Percentiles rank a stretch among this genome's conserved stretches.
Conservation (phyloP, 1,140 invertebrate genomes). For the Drosophila punjabiensis region DNA sequence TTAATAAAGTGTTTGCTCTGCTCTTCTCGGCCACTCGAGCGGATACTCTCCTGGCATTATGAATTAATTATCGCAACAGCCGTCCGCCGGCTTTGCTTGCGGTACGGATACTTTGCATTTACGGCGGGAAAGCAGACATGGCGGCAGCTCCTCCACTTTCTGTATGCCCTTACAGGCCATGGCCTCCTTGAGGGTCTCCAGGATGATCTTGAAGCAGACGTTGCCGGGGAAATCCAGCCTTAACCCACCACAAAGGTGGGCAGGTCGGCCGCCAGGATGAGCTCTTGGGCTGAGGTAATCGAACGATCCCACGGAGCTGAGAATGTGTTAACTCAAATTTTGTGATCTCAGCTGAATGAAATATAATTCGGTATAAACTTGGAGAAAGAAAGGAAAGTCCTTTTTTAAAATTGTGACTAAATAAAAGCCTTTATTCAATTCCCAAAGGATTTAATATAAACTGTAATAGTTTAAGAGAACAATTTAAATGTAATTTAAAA, state of each 20-base stretch:
- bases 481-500: neutral
- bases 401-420: neutral
- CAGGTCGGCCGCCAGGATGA: conserved; percentile 25
- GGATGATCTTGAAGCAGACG: conserved; percentile 47
- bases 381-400: neutral
- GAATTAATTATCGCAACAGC: conserved; percentile 73
- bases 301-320: conserved; percentile 32
- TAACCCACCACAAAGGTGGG: conserved; percentile 16
- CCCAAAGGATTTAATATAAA: neutral
- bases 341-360: conserved; percentile 17
- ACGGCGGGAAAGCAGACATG: neutral
- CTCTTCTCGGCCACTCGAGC: conserved; percentile 64
- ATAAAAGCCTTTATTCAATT: neutral
- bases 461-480: neutral
- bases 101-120: conserved; percentile 19
- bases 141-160: conserved; percentile 13
- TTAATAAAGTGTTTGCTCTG: conserved; percentile 81
- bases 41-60: conserved; percentile 62
- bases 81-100: conserved; percentile 18
- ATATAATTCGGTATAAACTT: neutral
- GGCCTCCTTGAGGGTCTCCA: conserved; percentile 29
- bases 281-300: conserved; percentile 25
- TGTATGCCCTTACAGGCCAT: conserved; percentile 23
- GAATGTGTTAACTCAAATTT: conserved; percentile 11
- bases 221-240: conserved; percentile 34